Evolutionary conservation across 2,113 vertebrate genomes (phyloP), one percentile per base, ranked within the genome.

Genomic region (Odontesthes bonariensis): DNA sequence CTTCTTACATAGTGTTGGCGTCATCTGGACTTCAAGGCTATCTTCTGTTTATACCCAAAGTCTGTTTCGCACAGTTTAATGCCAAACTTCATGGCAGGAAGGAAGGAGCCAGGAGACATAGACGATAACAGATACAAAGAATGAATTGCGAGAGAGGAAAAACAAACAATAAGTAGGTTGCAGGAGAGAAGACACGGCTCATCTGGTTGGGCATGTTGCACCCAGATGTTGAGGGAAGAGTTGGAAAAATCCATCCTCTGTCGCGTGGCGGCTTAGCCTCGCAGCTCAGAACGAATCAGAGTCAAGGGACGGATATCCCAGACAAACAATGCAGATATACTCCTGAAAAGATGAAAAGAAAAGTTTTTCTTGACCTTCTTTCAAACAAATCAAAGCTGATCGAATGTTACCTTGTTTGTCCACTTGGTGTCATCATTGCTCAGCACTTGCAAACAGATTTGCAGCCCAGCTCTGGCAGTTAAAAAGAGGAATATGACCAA

Each of bases 341-440:
- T 16, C 17, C 12, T 1, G 14, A 49, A 49, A 49, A 13, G 19
- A 58, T 20, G 55, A 63, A 54, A 27, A 20, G 19, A 22, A 58
- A 44, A 17, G 35, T 62, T 54, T 12, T 33, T 55, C 52, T 46
- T 13, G 11, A 64, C 11, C 19, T 32, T 23, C 42, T 32, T 32
- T 32, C 52, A 40, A 49, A 23, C 1, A 12, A 8, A 8, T 8
- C 2, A 53, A 32, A 44, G 49, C 12, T 75, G 56, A 58, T 6
- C 2, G 17, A 17, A 38, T 16, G 32, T 72, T 79, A 49, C 60
- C 42, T 58, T 8, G 35, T 64, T 33, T 70, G 74, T 69, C 89
- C 91, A 89, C 89, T 65, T 69, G 88, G 73, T 84, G 91, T 83
- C 89, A 52, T 12, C 35, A 54, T 44, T 60, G 75, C 49, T 79